phyloP scores from a whole-genome alignment of 2,888 invertebrate species.

The Pheosia tremula region DNA sequence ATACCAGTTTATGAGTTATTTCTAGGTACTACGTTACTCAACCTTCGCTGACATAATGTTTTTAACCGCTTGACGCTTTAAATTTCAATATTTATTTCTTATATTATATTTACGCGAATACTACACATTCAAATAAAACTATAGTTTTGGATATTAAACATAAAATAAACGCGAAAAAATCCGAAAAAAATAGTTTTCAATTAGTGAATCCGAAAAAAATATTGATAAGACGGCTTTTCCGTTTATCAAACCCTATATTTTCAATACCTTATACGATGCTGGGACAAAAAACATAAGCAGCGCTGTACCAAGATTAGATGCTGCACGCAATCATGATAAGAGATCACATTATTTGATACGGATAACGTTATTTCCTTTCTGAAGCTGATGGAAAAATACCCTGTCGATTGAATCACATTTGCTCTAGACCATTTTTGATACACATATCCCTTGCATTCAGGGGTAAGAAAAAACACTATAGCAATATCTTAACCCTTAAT shows the following conservation, averaged over 20 bases:
- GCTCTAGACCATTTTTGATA: not conserved
- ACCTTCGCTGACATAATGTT: not conserved
- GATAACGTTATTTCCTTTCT: constrained; percentile 4
- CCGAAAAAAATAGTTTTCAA: too few relatives aligned
- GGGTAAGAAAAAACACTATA: too few relatives aligned
- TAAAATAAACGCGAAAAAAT: too few relatives aligned
- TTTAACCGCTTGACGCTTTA: too few relatives aligned
- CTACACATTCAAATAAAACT: too few relatives aligned
- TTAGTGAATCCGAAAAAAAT: too few relatives aligned
- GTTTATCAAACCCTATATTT: not conserved
- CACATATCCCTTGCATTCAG: too few relatives aligned
- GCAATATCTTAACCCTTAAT: too few relatives aligned
- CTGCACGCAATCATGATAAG: constrained; percentile 5
- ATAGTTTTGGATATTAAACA: too few relatives aligned
- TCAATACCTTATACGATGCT: not conserved
- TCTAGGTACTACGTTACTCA: constrained; percentile 26
- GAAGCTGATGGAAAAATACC: constrained; percentile 2
- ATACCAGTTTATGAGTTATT: constrained; percentile 29
- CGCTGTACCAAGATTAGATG: constrained; percentile 7
- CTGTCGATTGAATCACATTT: not conserved
- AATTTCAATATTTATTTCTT: too few relatives aligned
- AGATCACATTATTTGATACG: constrained; percentile 9
- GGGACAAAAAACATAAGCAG: constrained; percentile 2
- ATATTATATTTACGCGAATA: too few relatives aligned
- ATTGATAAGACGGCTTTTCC: too few relatives aligned